Base-by-base conservation (phyloP, 2,113 vertebrate species). In the Mastomys coucha region DNA sequence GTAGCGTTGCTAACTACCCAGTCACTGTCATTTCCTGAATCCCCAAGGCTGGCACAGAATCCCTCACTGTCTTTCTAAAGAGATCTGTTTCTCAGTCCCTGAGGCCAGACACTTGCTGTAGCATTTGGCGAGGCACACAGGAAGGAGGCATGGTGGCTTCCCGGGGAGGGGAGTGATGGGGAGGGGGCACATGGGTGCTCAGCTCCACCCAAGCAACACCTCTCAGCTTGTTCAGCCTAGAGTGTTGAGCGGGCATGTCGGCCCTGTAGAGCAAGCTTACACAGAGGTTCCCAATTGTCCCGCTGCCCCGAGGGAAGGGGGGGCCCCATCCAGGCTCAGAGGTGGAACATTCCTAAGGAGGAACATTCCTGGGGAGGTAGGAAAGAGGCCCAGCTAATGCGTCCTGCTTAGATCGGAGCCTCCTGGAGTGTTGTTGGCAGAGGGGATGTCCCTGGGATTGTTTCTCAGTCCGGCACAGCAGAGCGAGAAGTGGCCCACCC, bases 381-480 rank as follows among this genome's bases (percentile, higher is more conserved):
- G 69, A 28, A 24, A 51, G 77, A 65, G 76, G 72, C 26, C 70
- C 42, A 14, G 60, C 60, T 0, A 0, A 39, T 3, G 20, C 7
- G 3, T 56, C 42, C 88, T 58, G 72, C 73, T 80, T 45, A 0
- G 0, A 0, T 39, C 0, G 0, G 42, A 20, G 33, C 24, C 19
- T 0, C 4, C 60, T 42, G 33, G n/a, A 4, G 5, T 1, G 26
- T 39, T 67, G 42, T 22, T 67, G 72, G 89, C 70, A 0, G 0
- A 3, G 1, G 65, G 60, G 6, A 10, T n/a, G 56, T 76, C 24
- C 22, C 0, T 0, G 58, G 16, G 2, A 24, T 69, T 60, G 76
- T 28, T 24, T 90, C 33, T 77, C 26, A 8, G 24, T 1, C 2
- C n/a, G 72, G 72, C 78, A 0, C 4, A 0, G 33, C 2, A 4